Conservation (phyloP, 2,888 invertebrate genomes). For the Coecobrya sp. region DNA sequence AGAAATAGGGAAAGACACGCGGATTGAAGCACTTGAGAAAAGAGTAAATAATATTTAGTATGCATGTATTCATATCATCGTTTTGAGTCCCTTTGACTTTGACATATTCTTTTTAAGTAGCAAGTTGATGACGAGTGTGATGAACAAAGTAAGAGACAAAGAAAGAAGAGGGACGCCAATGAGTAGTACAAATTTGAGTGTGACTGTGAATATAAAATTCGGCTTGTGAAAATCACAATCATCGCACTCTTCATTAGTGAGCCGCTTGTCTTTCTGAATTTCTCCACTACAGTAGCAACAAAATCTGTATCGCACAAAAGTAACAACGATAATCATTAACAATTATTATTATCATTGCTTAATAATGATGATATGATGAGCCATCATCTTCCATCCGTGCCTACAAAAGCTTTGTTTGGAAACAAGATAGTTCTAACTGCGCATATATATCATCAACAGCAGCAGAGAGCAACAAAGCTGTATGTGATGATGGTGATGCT, state of each 20-base stretch:
- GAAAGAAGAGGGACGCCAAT: background rate
- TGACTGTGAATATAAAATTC: conserved; percentile 61
- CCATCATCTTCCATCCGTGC: conserved; percentile 28
- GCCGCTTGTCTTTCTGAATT: conserved; percentile 46
- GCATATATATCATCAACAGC: background rate
- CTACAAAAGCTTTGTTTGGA: background rate
- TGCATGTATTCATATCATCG: background rate
- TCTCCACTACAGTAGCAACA: background rate
- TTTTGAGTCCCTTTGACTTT: conserved; percentile 56
- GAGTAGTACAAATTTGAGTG: background rate
- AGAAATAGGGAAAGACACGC: background rate
- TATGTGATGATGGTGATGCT: conserved; percentile 43
- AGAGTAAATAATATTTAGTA: conserved; percentile 29
- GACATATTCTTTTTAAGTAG: conserved; percentile 53
- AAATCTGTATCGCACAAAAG: conserved; percentile 33
- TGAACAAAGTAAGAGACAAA: conserved; percentile 20
- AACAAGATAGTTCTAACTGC: conserved; percentile 8
- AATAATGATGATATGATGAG: conserved; percentile 45
- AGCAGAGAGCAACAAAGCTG: conserved; percentile 18
- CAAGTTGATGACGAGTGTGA: background rate
- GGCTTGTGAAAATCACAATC: conserved; percentile 50
- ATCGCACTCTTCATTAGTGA: conserved; percentile 76
- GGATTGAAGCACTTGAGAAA: conserved; percentile 28
- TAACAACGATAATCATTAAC: conserved; percentile 30
- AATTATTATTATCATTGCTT: conserved; percentile 48